phyloP scores from a whole-genome alignment of 2,113 vertebrate species.

The Loxodonta africana region DNA sequence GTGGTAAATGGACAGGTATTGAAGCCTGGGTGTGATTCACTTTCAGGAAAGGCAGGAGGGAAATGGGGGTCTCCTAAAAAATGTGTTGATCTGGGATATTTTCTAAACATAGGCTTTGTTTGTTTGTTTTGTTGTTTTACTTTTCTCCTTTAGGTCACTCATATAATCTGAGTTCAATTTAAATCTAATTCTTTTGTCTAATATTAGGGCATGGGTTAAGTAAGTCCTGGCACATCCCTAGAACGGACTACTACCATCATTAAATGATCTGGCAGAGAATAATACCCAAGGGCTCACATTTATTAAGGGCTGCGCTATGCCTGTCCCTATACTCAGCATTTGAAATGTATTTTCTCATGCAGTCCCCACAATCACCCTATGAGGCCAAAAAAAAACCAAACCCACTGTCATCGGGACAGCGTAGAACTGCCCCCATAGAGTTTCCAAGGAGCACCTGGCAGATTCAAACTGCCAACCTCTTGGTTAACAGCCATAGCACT shows the following conservation, averaged over 20 bases:
- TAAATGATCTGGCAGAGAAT: not conserved
- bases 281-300: not conserved
- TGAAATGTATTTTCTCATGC: not conserved
- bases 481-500: too few species aligned
- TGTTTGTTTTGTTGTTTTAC: not conserved
- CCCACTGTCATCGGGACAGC: too few species aligned
- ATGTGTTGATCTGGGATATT: not conserved
- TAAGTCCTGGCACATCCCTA: not conserved
- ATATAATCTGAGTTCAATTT: not conserved
- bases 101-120: not conserved
- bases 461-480: too few species aligned
- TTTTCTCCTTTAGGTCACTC: not conserved
- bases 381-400: not conserved
- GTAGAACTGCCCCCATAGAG: too few species aligned
- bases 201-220: not conserved
- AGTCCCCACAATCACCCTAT: not conserved
- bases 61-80: not conserved
- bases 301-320: not conserved
- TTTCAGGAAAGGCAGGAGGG: not conserved
- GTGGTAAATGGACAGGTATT: not conserved
- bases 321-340: not conserved
- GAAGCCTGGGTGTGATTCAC: not conserved
- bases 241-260: not conserved
- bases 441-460: too few species aligned
- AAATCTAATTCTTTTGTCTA: not conserved